Evolutionary conservation across 2,113 vertebrate species (phyloP), one percentile per base, ranked within the genome.

Genomic region (Lichenostomus cassidix): DNA sequence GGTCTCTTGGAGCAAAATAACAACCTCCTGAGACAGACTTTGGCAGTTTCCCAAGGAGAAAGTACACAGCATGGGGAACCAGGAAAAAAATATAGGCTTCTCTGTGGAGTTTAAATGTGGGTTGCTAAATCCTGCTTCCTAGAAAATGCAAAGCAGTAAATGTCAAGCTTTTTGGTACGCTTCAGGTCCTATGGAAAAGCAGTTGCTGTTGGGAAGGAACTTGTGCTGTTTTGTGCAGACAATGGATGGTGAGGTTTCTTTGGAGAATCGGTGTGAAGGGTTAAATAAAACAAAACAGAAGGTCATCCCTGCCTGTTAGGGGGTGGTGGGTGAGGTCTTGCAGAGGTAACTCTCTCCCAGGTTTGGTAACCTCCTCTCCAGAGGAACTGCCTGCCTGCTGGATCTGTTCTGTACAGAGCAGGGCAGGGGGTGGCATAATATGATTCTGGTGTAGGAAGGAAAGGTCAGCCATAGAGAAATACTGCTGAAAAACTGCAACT

Each of bases 1-100:
- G 56, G 96, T 97, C 94, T 97, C 96, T 90, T 94, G 91, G 96
- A 97, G 91, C 82, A 96, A 97, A 98, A 97, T 88, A 97, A 95
- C 95, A 96, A 74, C 89, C 91, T 91, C 59, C 95, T 90, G 83
- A 96, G 96, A 83, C 55, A 91, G 85, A 80, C 56, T 63, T 97
- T 96, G 97, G 96, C 95, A 89, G 84, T 88, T 95, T 71, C 87
- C 90, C 96, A 96, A 79, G 93, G 50, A 92, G 46, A 94, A 94
- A 92, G 65, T 44, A 96, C 53, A 62, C 25, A 8, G 80, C 27
- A 42, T 49, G 41, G 47, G 42, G 49, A 92, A 75, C 9, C 6
- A 55, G 71, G 46, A 39, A 52, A 47, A 60, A 76, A 41, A 22
- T 3, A 33, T 1, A 49, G 31, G 15, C 37, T 65, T 23, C 44